Percentiles rank a stretch among this genome's conserved stretches.
Conservation (phyloP, 37 sponge, comb jelly and placozoan genomes). For the Halisarca cf. caerulea region DNA sequence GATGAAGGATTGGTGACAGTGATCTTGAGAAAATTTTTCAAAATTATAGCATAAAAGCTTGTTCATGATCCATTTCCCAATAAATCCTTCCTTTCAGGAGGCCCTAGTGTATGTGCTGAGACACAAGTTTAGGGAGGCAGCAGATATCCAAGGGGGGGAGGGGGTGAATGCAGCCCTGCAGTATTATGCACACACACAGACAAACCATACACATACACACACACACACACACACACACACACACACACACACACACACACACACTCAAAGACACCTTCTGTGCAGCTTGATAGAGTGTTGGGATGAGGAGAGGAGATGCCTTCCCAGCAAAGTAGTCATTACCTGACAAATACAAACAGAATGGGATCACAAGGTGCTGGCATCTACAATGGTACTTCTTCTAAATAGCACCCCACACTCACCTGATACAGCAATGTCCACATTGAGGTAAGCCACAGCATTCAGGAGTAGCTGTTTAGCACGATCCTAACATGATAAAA, state of each 20-base stretch:
- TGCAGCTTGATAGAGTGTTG: background rate
- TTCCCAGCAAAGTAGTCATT: background rate
- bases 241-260: too few species aligned
- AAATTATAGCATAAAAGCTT: too few species aligned
- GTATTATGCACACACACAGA: too few species aligned
- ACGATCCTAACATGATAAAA: background rate
- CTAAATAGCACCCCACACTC: background rate
- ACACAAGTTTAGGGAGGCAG: too few species aligned
- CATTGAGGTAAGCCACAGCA: conserved; percentile 83
- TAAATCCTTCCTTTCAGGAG: too few species aligned
- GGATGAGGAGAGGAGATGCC: conserved; percentile 2
- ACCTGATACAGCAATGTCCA: conserved; percentile 56
- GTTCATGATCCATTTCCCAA: too few species aligned
- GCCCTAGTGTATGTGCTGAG: too few species aligned
- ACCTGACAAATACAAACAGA: background rate
- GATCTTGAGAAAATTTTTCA: too few species aligned
- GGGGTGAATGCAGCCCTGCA: background rate
- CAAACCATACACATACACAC: too few species aligned
- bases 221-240: too few species aligned
- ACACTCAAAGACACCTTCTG: background rate
- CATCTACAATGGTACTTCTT: background rate
- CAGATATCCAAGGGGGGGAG: too few species aligned
- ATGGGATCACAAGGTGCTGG: background rate
- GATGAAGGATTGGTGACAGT: too few species aligned
- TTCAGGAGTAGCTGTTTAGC: conserved; percentile 47